These are phyloP conservation scores for Euura lappo DNA, from an alignment of 1,140 invertebrate species.

Conservation along the genomic window DNA sequence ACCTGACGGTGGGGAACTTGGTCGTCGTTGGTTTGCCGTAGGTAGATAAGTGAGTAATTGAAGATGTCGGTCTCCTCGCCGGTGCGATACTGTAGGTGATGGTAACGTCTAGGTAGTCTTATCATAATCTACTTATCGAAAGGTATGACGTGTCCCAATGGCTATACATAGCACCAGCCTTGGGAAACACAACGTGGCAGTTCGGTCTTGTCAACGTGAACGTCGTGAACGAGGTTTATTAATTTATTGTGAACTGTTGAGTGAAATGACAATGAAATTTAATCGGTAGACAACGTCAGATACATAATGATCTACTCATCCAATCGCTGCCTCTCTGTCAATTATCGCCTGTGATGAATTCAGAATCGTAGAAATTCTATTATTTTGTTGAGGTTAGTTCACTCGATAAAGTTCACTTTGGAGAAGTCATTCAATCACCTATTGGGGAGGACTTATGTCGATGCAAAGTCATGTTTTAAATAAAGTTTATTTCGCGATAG, in stretches of 20 bases:
- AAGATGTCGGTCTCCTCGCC: too few relatives aligned
- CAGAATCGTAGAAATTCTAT: background rate
- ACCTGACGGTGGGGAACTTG: too few relatives aligned
- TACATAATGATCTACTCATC: background rate
- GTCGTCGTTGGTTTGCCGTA: too few relatives aligned
- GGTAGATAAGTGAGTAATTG: too few relatives aligned
- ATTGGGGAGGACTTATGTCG: too few relatives aligned
- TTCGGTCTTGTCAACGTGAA: background rate
- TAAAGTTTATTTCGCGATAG: too few relatives aligned
- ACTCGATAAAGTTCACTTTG: too few relatives aligned
- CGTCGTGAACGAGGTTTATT: background rate
- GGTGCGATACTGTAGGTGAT: too few relatives aligned
- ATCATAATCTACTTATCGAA: too few relatives aligned
- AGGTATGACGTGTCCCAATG: background rate
- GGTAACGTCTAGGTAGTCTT: too few relatives aligned
- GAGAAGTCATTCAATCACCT: too few relatives aligned
- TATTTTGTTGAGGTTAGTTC: background rate
- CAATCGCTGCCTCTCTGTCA: background rate
- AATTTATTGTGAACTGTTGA: background rate
- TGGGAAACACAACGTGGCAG: constrained; percentile 1
- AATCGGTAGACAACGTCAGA: background rate
- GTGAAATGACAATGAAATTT: background rate
- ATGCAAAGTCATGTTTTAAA: too few relatives aligned
- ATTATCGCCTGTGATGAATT: background rate
- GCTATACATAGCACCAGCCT: background rate